A percentile compares a stretch with the other conserved stretches of the same genome.
Evolutionary conservation across 2,888 invertebrate genomes (phyloP).

Genomic region (Cordilura impudica): DNA sequence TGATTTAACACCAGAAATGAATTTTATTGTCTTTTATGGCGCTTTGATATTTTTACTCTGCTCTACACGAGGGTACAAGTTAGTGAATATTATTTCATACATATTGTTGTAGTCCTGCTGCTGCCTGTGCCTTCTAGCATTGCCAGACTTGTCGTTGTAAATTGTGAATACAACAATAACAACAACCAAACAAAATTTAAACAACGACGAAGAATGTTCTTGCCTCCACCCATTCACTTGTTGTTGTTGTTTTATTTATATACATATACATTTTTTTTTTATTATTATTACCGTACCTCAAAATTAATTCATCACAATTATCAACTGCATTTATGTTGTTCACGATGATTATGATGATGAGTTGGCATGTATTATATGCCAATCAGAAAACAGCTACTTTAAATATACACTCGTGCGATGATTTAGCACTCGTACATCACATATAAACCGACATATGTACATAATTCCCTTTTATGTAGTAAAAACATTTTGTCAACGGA

Average conservation of each 20-base stretch:
- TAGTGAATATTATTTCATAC: not conserved
- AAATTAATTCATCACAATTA: conserved; percentile 64
- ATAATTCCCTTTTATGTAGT: no score
- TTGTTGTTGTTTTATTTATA: conserved; percentile 5
- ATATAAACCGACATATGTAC: no score
- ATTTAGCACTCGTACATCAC: not conserved
- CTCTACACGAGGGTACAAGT: not conserved
- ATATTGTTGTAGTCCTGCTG: conserved; percentile 15
- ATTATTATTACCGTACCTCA: conserved; percentile 49
- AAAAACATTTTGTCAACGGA: not conserved
- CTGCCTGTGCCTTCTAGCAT: conserved; percentile 33
- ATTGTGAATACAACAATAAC: conserved; percentile 18
- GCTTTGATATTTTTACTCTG: conserved; percentile 52
- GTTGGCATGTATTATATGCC: conserved; percentile 44
- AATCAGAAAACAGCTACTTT: conserved; percentile 57
- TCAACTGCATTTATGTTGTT: conserved; percentile 33
- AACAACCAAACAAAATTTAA: no score
- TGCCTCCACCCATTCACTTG: not conserved
- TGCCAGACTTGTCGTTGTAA: conserved; percentile 35
- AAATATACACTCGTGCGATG: not conserved
- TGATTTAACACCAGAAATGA: conserved; percentile 61
- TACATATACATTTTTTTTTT: no score
- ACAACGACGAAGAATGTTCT: not conserved
- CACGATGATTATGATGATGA: not conserved
- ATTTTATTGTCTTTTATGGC: conserved; percentile 60